These are phyloP conservation scores for Mythimna vitellina DNA, from an alignment of 2,888 invertebrate species.

Conservation along the genomic window DNA sequence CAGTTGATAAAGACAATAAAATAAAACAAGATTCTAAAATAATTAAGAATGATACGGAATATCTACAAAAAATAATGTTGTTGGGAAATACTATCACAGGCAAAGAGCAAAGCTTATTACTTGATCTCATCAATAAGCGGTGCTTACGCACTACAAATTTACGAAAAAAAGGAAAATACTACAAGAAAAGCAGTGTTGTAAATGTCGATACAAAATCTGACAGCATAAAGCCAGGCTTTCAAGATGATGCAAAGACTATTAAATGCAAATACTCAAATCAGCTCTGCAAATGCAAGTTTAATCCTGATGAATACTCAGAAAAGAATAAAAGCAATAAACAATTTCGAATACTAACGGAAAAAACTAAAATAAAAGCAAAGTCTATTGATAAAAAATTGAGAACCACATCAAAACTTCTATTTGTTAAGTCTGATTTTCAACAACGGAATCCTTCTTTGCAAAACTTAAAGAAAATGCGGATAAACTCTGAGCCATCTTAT, in stretches of 20 bases:
- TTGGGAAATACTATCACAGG: constrained; percentile 1
- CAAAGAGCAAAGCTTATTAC: not conserved
- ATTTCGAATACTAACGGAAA: constrained; percentile 7
- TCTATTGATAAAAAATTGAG: constrained; percentile 30
- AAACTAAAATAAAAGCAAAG: constrained; percentile 30
- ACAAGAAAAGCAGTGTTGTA: constrained; percentile 5
- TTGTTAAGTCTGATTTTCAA: constrained; percentile 22
- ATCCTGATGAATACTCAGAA: constrained; percentile 5
- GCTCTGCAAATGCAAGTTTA: not conserved
- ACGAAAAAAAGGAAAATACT: constrained; percentile 13
- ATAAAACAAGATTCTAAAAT: not conserved
- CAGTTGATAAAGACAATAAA: constrained; percentile 8
- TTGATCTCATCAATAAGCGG: constrained; percentile 17
- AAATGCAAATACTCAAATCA: constrained; percentile 3
- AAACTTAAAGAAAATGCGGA: constrained; percentile 17
- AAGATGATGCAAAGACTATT: not conserved
- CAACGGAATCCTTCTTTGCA: constrained; percentile 6
- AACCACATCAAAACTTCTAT: constrained; percentile 11
- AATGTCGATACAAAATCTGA: constrained; percentile 11
- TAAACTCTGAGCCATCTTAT: constrained; percentile 17
- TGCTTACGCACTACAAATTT: constrained; percentile 20
- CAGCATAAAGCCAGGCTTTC: not conserved
- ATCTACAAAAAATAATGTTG: not conserved
- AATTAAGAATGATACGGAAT: not conserved
- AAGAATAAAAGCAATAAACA: constrained; percentile 15